Percentiles rank a stretch among this genome's conserved stretches.
phyloP scores from a whole-genome alignment of 2,888 invertebrate genomes.

The Patella caerulea region DNA sequence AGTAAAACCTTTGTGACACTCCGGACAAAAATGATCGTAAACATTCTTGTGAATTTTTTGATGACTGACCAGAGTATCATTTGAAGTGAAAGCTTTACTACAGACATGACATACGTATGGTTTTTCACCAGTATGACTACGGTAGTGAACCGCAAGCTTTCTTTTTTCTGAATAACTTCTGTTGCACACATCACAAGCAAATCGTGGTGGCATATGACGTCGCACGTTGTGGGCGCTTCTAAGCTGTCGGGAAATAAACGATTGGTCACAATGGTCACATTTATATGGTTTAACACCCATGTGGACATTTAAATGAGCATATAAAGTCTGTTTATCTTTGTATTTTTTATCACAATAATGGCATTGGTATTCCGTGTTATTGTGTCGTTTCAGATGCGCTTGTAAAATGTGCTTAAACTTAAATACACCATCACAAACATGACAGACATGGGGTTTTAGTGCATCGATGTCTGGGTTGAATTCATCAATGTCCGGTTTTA shows the following conservation, averaged over 20 bases:
- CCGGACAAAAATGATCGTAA: neutral
- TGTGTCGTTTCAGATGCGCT: neutral
- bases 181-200: neutral
- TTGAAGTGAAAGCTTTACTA: neutral
- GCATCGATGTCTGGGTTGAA: neutral
- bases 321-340: neutral
- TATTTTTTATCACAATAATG: neutral
- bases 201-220: neutral
- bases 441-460: neutral
- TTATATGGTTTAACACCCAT: neutral
- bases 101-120: neutral
- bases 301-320: neutral
- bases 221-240: neutral
- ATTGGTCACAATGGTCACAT: neutral
- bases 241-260: neutral
- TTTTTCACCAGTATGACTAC: constrained; percentile 3
- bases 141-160: neutral
- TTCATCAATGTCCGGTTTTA: neutral
- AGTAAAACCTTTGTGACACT: neutral
- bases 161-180: neutral
- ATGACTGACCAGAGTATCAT: neutral
- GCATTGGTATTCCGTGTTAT: neutral
- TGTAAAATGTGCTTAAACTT: neutral
- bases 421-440: neutral
- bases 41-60: neutral